Evolutionary conservation across 2,888 invertebrate genomes (phyloP), one percentile per base, ranked within the genome.

Genomic region (Teinopalpus imperialis): DNA sequence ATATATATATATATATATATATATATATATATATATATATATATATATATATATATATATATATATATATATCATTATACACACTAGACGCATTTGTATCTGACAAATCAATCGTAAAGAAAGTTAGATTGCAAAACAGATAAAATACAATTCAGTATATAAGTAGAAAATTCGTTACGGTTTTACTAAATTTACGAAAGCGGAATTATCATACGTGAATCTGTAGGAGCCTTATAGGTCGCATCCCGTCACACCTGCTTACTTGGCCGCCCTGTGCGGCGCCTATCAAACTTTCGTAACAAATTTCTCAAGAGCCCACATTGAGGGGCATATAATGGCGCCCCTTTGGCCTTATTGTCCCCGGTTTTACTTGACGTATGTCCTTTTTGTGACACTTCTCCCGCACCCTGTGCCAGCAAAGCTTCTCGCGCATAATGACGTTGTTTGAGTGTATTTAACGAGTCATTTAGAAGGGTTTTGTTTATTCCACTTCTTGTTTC

Each of bases 391-490:
- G 62, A 47, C 66, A 66, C 54, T 77, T 79, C 79, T 75, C 61
- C 69, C 50, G 48, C 51, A 55, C 54, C 65, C 64, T 54, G 54
- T 58, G 54, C 52, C 55, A 55, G 55, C 52, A 49, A 58, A 66
- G 71, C 77, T 71, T 70, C 76, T 75, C 72, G 66, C 59, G 59
- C 69, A 76, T 79, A 79, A 82, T 81, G 61, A 79, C 69, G 75
- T 74, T 71, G 78, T 82, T 78, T 76, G 74, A 76, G 69, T 69
- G 64, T 72, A 72, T 81, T 83, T 81, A 82, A 79, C 76, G 74
- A 74, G 75, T 69, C 81, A 78, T 81, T 81, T 79, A 73, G 59
- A 69, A 72, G 74, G 80, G 80, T 75, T n/a, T 69, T 80, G 72
- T 80, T 78, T 77, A 75, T 72, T 78, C 63, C 71, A 63, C 55